Conservation (phyloP, 2,113 vertebrate species). For the Podarcis muralis region DNA sequence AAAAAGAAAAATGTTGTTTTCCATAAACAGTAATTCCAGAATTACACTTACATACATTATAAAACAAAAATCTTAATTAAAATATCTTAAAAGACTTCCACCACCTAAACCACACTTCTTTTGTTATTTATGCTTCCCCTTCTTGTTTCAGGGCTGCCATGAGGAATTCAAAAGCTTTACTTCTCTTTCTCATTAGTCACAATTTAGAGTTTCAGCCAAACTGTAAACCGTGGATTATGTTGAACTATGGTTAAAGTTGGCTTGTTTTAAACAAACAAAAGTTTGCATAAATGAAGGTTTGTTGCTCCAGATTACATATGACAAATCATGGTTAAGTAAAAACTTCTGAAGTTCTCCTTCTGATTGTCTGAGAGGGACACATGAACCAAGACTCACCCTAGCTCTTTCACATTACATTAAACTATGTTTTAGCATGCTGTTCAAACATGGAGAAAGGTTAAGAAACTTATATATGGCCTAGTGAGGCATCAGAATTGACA, state of each 20-base stretch:
- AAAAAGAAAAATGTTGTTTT: too few relatives aligned
- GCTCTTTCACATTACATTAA: not conserved
- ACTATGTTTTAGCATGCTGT: not conserved
- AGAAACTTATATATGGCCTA: not conserved
- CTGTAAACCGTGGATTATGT: not conserved
- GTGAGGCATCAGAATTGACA: not conserved
- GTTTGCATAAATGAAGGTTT: not conserved
- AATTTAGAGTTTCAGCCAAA: not conserved
- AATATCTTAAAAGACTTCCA: too few relatives aligned
- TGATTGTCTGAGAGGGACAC: not conserved
- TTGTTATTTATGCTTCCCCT: too few relatives aligned
- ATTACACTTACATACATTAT: too few relatives aligned
- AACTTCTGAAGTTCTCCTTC: not conserved
- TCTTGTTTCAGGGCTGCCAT: not conserved
- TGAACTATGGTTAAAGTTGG: not conserved
- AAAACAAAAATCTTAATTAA: too few relatives aligned
- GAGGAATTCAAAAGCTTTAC: not conserved
- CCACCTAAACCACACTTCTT: too few relatives aligned
- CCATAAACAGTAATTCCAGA: too few relatives aligned
- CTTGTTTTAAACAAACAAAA: too few relatives aligned
- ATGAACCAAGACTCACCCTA: not conserved
- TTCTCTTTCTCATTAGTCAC: not conserved
- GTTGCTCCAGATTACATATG: not conserved
- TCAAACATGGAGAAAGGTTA: not conserved
- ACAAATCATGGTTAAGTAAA: not conserved